These are phyloP conservation scores for Pygocentrus nattereri DNA, from an alignment of 2,797 vertebrate species.

Conservation along the genomic window DNA sequence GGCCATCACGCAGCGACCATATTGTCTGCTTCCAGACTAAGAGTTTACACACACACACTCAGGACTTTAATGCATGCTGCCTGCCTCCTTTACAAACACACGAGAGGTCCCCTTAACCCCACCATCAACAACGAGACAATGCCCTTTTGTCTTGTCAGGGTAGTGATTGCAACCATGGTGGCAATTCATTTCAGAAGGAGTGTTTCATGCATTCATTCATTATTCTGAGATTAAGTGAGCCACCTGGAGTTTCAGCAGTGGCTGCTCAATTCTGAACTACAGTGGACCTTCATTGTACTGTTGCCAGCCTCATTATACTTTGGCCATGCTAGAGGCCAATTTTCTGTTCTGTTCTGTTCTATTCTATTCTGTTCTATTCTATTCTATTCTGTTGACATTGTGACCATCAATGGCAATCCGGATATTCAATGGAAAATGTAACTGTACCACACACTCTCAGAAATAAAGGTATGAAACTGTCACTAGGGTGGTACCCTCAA, in stretches of 20 bases:
- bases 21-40: constrained; percentile 48
- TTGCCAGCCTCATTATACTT: not conserved
- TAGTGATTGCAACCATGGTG: constrained; percentile 25
- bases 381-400: no score
- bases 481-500: no score
- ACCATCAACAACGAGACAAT: constrained; percentile 17
- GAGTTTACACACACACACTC: constrained; percentile 43
- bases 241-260: constrained; percentile 19
- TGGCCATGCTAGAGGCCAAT: not conserved
- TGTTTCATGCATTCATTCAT: constrained; percentile 24
- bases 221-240: constrained; percentile 23
- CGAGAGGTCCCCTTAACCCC: constrained; percentile 17
- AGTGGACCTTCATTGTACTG: not conserved
- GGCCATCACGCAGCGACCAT: constrained; percentile 46
- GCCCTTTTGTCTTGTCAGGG: constrained; percentile 11
- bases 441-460: no score
- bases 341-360: not conserved
- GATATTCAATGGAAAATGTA: no score
- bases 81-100: constrained; percentile 38
- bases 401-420: no score
- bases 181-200: constrained; percentile 26
- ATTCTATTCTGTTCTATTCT: not conserved
- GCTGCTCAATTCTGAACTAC: not conserved
- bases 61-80: constrained; percentile 25
- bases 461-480: no score